phyloP scores from a whole-genome alignment of 2,797 vertebrate species.

The Rachycentron canadum region DNA sequence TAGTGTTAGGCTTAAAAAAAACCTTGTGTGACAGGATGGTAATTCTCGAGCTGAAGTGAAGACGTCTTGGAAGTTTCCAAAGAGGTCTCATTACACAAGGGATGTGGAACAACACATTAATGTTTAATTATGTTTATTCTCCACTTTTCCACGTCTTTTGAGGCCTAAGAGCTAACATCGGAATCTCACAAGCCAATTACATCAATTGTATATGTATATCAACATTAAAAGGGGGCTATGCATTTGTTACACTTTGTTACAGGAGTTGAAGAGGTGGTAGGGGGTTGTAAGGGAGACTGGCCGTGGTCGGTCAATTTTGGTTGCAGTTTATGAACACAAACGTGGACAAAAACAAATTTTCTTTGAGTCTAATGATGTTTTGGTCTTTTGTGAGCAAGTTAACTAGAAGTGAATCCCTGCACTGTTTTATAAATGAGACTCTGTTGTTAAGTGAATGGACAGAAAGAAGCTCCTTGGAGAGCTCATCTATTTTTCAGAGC shows the following conservation, averaged over 20 bases:
- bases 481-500: constrained; percentile 39
- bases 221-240: not conserved
- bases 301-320: not conserved
- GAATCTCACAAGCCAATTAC: not conserved
- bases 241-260: not conserved
- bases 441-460: not conserved
- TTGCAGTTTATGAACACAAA: not conserved
- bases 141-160: not conserved
- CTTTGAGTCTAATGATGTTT: not conserved
- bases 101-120: not conserved
- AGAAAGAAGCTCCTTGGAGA: constrained; percentile 4
- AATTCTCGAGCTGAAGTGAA: not conserved
- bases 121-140: not conserved
- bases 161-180: not conserved
- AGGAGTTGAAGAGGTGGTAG: not conserved
- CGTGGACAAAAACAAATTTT: too few species aligned
- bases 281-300: not conserved
- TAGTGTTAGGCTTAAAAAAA: too few species aligned
- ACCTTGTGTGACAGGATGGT: not conserved
- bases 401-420: not conserved
- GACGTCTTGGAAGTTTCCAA: not conserved
- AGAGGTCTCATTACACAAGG: not conserved
- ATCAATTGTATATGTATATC: not conserved
- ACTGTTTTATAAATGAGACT: not conserved
- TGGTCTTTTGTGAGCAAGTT: not conserved